Base-by-base conservation (phyloP, 2,797 vertebrate genomes). In the Eurystomus glaucurus region DNA sequence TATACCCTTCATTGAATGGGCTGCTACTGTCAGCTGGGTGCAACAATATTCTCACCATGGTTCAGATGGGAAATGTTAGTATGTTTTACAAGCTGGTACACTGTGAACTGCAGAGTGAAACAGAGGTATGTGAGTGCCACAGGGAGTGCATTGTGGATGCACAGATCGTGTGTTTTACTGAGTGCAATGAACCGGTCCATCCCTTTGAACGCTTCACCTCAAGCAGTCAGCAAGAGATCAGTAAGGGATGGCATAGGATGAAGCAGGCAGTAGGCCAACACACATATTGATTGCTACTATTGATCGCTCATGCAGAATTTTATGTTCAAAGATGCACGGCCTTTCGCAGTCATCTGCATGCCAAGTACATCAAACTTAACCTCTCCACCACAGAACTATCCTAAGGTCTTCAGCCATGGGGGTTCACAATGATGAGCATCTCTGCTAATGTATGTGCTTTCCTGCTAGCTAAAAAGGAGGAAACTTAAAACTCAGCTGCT, bases 121-220 rank as follows among this genome's bases (percentile, higher is more conserved):
- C 0, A 1, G 50, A 60, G 52, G 10, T 9, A 37, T 0, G 2
- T 9, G 74, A 33, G 69, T 22, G 52, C 43, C 87, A 28, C 54
- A 43, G 61, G 15, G 2, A 6, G 1, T 1, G 23, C 33, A 23
- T 16, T 1, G 0, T 20, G 51, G 39, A 8, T 18, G 26, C 3
- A 1, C 6, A 0, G 5, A 16, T 2, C 10, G 26, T 17, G 12
- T 19, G 52, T 29, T 14, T 41, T 28, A 23, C 50, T 28, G 64
- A n/a, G 11, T 0, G 4, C 20, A 21, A 6, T 1, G 26, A 45
- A 37, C 19, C 0, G 0, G 45, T 26, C 51, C 45, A n/a, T 15
- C 10, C 52, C 31, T 29, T 74, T 20, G 54, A 82, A 62, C 23
- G n/a, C 46, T 78, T 74, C 48, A 45, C 17, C 64, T 51, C 82